These are phyloP conservation scores for Nematopogon swammerdamellus DNA, from an alignment of 2,888 invertebrate species.

Conservation along the genomic window DNA sequence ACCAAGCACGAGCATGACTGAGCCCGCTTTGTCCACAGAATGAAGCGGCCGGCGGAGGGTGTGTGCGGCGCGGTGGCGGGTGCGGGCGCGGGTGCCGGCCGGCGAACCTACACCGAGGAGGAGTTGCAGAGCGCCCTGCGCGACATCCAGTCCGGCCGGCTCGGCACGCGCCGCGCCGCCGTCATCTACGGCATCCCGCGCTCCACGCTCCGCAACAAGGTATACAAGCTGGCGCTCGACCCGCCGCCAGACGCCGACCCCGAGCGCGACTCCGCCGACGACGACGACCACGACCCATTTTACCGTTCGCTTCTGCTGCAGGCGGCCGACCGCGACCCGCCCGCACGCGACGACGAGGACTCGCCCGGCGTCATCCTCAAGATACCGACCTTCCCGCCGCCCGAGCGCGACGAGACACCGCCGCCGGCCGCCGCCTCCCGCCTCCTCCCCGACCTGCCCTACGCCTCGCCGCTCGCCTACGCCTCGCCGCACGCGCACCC, in stretches of 20 bases:
- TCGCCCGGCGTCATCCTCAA: constrained; percentile 78
- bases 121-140: constrained; percentile 91
- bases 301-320: constrained; percentile 21
- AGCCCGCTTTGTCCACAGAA: constrained; percentile 27
- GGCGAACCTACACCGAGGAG: constrained; percentile 91
- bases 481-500: constrained; percentile 46
- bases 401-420: constrained; percentile 42
- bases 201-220: constrained; percentile 94
- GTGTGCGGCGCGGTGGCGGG: constrained; percentile 1
- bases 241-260: constrained; percentile 63
- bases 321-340: constrained; percentile 28
- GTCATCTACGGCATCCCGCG: constrained; percentile 96
- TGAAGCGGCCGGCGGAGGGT: constrained; percentile 33
- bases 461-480: constrained; percentile 44
- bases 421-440: constrained; percentile 30
- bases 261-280: constrained; percentile 36
- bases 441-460: constrained; percentile 35
- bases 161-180: constrained; percentile 91
- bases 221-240: constrained; percentile 77
- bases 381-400: constrained; percentile 86
- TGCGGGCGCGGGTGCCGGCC: constrained; percentile 35
- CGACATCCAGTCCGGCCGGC: constrained; percentile 89
- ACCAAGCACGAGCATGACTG: no score
- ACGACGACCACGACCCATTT: constrained; percentile 6
- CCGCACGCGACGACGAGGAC: constrained; percentile 42